Conservation (phyloP, 2,888 invertebrate genomes). For the Trissolcus brochymenae region DNA sequence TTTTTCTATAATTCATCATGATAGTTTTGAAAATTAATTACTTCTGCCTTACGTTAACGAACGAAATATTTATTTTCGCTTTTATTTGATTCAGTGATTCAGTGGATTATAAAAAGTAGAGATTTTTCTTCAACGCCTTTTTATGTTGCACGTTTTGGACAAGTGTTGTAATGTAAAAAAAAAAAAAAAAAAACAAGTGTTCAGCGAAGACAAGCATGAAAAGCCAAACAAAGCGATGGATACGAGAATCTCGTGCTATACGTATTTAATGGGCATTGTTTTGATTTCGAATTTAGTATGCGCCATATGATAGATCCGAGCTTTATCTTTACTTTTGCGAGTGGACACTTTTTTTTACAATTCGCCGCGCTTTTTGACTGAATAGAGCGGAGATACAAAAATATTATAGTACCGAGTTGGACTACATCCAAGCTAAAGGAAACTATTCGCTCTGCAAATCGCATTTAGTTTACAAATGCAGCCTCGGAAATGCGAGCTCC, state of each 20-base stretch:
- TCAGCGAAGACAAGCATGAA: constrained; percentile 15
- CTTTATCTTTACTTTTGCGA: constrained; percentile 55
- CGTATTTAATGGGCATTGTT: constrained; percentile 46
- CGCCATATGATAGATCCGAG: constrained; percentile 44
- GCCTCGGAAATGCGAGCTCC: constrained; percentile 31
- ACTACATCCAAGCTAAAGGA: constrained; percentile 44
- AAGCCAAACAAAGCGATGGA: constrained; percentile 12
- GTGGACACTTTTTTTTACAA: constrained; percentile 50
- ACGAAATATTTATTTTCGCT: too few species aligned
- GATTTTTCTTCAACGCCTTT: too few species aligned
- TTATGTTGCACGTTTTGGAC: too few species aligned
- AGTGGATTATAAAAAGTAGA: too few species aligned
- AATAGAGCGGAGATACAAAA: constrained; percentile 41
- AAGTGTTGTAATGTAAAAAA: constrained; percentile 1
- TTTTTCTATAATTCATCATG: too few species aligned
- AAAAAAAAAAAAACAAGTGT: too few species aligned
- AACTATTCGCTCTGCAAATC: constrained; percentile 46
- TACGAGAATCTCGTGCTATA: neutral
- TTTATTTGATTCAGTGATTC: too few species aligned
- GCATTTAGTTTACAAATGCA: constrained; percentile 46
- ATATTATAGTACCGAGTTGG: constrained; percentile 52
- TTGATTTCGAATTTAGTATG: constrained; percentile 43
- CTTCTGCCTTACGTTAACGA: too few species aligned
- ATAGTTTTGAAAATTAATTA: too few species aligned
- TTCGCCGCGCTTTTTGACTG: constrained; percentile 42